Conservation (phyloP, 2,797 vertebrate species). For the Poecilia gillii region DNA sequence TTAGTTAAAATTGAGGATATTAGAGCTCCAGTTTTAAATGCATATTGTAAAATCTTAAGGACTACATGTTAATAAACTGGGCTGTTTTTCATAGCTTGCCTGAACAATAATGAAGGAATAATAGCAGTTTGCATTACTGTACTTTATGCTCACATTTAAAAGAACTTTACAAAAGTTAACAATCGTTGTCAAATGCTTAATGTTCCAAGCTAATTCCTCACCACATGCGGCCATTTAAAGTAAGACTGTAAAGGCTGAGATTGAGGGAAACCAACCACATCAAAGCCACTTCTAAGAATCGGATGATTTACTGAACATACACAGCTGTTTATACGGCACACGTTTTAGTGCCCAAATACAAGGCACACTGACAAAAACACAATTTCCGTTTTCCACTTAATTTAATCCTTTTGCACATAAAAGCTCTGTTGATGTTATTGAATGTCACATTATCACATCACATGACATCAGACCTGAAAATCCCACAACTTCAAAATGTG, state of each 20-base stretch:
- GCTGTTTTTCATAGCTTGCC: too few relatives aligned
- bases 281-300: constrained; percentile 31
- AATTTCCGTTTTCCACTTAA: constrained; percentile 20
- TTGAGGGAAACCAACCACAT: constrained; percentile 19
- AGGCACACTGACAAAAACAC: constrained; percentile 25
- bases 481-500: constrained; percentile 51
- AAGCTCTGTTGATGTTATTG: constrained; percentile 55
- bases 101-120: not conserved
- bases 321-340: constrained; percentile 52
- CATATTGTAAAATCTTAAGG: not conserved
- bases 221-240: constrained; percentile 34
- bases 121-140: not conserved
- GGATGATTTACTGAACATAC: constrained; percentile 16
- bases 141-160: constrained; percentile 6
- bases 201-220: constrained; percentile 19
- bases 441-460: constrained; percentile 49
- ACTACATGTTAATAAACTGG: too few relatives aligned
- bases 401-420: constrained; percentile 21
- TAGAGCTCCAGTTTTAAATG: not conserved
- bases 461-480: constrained; percentile 64
- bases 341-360: constrained; percentile 11
- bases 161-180: constrained; percentile 11
- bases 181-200: constrained; percentile 11
- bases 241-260: constrained; percentile 32
- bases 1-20: not conserved